A percentile compares a stretch with the other conserved stretches of the same genome.
phyloP scores from a whole-genome alignment of 2,888 invertebrate species.

The Yponomeuta cagnagella region DNA sequence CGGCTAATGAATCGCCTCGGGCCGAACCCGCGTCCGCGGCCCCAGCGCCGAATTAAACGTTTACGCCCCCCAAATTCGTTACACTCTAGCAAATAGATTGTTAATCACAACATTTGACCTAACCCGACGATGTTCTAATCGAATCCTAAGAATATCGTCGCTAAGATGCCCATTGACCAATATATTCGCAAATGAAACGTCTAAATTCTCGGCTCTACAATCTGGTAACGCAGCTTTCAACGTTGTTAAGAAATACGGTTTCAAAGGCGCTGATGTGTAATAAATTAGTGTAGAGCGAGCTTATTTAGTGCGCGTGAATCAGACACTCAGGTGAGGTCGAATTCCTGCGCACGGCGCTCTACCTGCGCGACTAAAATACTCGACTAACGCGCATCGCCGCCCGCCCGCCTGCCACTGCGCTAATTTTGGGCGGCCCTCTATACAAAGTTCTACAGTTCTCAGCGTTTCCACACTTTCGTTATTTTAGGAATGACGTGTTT shows the following conservation, averaged over 20 bases:
- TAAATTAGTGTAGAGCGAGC: slow-evolving; percentile 48
- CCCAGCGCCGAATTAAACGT: slow-evolving; percentile 57
- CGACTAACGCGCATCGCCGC: slow-evolving; percentile 43
- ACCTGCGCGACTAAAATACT: slow-evolving; percentile 70
- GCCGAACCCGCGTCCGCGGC: slow-evolving; percentile 63
- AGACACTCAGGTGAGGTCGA: slow-evolving; percentile 72
- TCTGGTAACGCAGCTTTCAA: slow-evolving; percentile 12
- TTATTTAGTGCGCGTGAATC: slow-evolving; percentile 69
- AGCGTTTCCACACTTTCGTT: slow-evolving; percentile 17
- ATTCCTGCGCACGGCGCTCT: slow-evolving; percentile 59
- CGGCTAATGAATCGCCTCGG: slow-evolving; percentile 71
- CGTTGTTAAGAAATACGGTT: not conserved
- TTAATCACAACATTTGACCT: slow-evolving; percentile 52
- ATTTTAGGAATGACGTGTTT: slow-evolving; percentile 11
- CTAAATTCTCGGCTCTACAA: not conserved
- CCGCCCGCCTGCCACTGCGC: slow-evolving; percentile 37
- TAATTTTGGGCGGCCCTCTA: slow-evolving; percentile 44
- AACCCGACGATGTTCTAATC: slow-evolving; percentile 27
- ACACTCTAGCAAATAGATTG: slow-evolving; percentile 59
- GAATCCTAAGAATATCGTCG: slow-evolving; percentile 2
- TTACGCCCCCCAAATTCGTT: slow-evolving; percentile 59
- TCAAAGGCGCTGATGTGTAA: slow-evolving; percentile 12
- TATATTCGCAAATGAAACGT: not conserved
- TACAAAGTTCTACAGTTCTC: slow-evolving; percentile 26
- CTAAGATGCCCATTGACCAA: not conserved